Evolutionary conservation across 2,113 vertebrate species (phyloP), one percentile per base, ranked within the genome.

Genomic region (Tyrannus savana): DNA sequence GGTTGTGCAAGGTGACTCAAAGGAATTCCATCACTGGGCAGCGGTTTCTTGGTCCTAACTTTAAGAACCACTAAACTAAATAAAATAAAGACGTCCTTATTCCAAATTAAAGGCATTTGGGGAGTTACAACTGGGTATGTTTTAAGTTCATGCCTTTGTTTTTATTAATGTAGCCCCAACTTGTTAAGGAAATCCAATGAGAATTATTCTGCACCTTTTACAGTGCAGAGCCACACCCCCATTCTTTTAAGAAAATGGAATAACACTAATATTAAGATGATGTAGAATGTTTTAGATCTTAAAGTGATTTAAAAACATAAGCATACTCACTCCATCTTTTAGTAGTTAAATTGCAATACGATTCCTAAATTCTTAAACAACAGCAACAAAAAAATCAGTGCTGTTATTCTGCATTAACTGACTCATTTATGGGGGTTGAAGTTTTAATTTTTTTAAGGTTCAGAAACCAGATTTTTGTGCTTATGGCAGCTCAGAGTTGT

Each of bases 41-140:
- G 92, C 0, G 9, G 90, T 74, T 79, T 94, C 50, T 80, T 92
- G 55, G 75, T 64, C 90, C 67, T 87, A 21, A 58, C 53, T 83
- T 49, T 46, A 87, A 72, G 62, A 93, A 91, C 53, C 53, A 71
- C 74, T 71, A 58, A 86, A 39, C 41, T 53, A 73, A 95, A 92
- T 92, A 91, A 95, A 93, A 88, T 74, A 93, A 90, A 96, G 80
- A 63, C 8, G 1, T 78, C 53, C 80, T 75, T 95, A 95, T 95
- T 89, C 44, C 68, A 71, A 44, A 74, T 87, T 81, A 95, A 89
- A 84, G 71, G 50, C 67, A 85, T 69, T 14, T 79, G 47, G 91
- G 84, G 67, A 94, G 42, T 69, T 73, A 53, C 33, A 73, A 18
- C 49, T 18, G 31, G 15, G 15, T 59, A 12, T 23, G 15, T 75